Conservation (phyloP, 2,797 vertebrate species). For the Trematomus bernacchii region DNA sequence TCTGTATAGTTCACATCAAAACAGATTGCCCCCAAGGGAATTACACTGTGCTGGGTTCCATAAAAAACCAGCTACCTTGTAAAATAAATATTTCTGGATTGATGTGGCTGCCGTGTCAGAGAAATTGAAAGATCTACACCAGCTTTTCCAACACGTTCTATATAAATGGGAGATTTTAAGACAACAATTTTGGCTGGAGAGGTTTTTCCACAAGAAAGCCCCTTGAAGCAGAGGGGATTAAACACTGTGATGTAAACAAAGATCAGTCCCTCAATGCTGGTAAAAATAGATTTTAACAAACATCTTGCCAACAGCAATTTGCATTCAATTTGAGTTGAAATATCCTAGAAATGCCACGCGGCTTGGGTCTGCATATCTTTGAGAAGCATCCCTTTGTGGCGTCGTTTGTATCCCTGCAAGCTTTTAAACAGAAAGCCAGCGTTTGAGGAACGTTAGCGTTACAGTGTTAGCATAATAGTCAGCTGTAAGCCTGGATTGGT, state of each 20-base stretch:
- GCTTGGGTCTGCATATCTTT: slow-evolving; percentile 47
- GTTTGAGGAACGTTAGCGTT: slow-evolving; percentile 39
- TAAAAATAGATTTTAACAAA: slow-evolving; percentile 69
- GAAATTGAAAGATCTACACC: slow-evolving; percentile 32
- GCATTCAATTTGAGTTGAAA: slow-evolving; percentile 54
- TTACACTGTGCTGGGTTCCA: slow-evolving; percentile 35
- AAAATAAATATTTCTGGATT: slow-evolving; percentile 65
- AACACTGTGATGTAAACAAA: slow-evolving; percentile 57
- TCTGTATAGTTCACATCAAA: slow-evolving; percentile 36
- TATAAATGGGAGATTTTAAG: slow-evolving; percentile 56
- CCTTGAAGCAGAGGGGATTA: slow-evolving; percentile 41
- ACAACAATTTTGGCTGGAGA: slow-evolving; percentile 54
- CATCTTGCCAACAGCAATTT: slow-evolving; percentile 55
- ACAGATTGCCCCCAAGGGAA: slow-evolving; percentile 26
- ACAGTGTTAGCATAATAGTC: slow-evolving; percentile 33
- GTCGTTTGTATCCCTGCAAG: slow-evolving; percentile 6
- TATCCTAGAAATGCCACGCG: slow-evolving; percentile 50
- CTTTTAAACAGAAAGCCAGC: slow-evolving; percentile 30
- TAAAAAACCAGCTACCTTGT: slow-evolving; percentile 54
- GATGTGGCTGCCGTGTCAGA: slow-evolving; percentile 59
- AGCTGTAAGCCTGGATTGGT: slow-evolving; percentile 51
- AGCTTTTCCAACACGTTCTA: slow-evolving; percentile 32
- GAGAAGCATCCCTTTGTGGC: slow-evolving; percentile 52
- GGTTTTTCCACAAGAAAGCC: slow-evolving; percentile 66
- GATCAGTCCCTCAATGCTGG: slow-evolving; percentile 37